These are phyloP conservation scores for Xiphorhynchus erythropygius DNA, from an alignment of 2,797 vertebrate species.

Conservation along the genomic window DNA sequence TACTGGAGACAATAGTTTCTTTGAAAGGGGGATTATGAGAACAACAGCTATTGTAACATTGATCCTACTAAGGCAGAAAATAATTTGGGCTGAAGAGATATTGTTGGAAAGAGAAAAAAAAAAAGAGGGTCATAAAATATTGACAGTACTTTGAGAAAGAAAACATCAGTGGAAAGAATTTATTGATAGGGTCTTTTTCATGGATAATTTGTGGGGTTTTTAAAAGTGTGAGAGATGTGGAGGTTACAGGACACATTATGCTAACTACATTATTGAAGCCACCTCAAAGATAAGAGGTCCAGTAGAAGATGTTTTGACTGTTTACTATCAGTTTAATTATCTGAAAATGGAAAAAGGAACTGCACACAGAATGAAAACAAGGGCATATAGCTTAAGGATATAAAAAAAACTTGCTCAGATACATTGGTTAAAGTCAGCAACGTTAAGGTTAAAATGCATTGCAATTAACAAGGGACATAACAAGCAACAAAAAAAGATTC, in stretches of 20 bases:
- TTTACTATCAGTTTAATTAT: neutral
- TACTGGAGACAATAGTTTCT: neutral
- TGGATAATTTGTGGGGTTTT: accelerated
- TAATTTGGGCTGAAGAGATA: neutral
- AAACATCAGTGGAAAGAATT: neutral
- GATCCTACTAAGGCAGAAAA: neutral
- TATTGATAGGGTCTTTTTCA: neutral
- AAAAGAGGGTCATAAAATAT: neutral
- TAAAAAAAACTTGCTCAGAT: neutral
- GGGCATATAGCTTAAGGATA: neutral
- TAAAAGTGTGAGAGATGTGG: neutral
- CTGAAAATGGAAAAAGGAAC: neutral
- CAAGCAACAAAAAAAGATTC: neutral
- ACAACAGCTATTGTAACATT: neutral
- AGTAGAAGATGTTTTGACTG: neutral
- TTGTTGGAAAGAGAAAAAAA: neutral
- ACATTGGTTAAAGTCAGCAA: neutral
- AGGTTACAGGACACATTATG: neutral
- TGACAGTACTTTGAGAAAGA: neutral
- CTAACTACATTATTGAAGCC: neutral
- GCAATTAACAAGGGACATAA: neutral
- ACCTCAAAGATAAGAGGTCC: neutral
- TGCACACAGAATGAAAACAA: neutral
- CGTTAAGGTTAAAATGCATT: neutral
- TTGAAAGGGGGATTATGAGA: neutral